Evolutionary conservation across 2,113 vertebrate species (phyloP), one percentile per base, ranked within the genome.

Genomic region (Coreoperca whiteheadi): DNA sequence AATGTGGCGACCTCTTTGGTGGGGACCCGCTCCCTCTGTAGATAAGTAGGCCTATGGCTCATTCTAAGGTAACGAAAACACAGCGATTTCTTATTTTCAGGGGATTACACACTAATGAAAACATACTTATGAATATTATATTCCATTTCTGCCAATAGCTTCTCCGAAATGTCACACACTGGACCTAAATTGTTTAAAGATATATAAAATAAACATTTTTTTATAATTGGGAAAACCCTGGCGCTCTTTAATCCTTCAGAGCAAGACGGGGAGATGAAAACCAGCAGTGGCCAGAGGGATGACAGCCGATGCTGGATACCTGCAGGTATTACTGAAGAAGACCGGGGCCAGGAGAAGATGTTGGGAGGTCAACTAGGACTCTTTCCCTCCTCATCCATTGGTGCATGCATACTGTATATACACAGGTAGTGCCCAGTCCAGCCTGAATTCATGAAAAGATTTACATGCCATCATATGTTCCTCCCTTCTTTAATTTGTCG

Each of bases 221-320:
- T 16, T 3, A 2, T 9, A 23, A 23, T 53, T 53, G 8, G 51
- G 21, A n/a, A n/a, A n/a, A n/a, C n/a, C n/a, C n/a, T n/a, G n/a
- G n/a, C n/a, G n/a, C 37, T 20, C 60, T 72, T 41, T 71, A 65
- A 71, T 65, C 48, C 18, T 28, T 39, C 30, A 72, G 63, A 68
- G 46, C 72, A n/a, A 20, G 59, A 39, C 5, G 8, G 18, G 53
- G 32, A 61, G 54, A 72, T 80, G 61, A 80, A 50, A 66, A 66
- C 23, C 46, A 21, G n/a, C 77, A 20, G 78, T 11, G 41, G 63
- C 28, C 43, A 53, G 20, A 73, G 60, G 34, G 30, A 12, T 23
- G 48, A 51, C 46, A 32, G 37, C 28, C 20, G 5, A 4, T 21
- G n/a, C 30, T 39, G 54, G 59, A 81, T 56, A 53, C 74, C 56